phyloP scores from a whole-genome alignment of 2,888 invertebrate genomes.

The Drosophila tripunctata region DNA sequence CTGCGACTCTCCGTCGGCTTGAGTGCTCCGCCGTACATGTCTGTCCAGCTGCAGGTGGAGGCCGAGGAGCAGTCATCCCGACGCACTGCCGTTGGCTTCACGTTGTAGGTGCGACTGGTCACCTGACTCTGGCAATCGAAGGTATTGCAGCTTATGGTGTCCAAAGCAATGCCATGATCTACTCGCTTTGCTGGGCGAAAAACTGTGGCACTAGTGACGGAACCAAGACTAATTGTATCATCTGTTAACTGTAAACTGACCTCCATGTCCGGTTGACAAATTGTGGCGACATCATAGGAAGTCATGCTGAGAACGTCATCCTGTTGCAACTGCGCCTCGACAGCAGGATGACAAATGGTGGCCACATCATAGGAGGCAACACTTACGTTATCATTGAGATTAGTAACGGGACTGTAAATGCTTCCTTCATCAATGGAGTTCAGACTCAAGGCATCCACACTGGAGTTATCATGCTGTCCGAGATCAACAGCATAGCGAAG shows the following conservation, averaged over 20 bases:
- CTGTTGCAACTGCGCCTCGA: neutral
- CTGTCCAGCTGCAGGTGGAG: conserved; percentile 60
- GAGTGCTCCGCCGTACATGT: conserved; percentile 52
- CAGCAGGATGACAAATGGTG: neutral
- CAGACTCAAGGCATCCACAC: conserved; percentile 16
- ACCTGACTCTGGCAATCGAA: conserved; percentile 24
- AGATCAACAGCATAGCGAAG: neutral
- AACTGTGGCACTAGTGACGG: conserved; percentile 3
- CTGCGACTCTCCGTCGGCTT: conserved; percentile 55
- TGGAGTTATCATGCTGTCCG: neutral
- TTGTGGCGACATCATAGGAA: conserved; percentile 7
- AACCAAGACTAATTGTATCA: conserved; percentile 16
- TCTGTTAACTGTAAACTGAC: neutral
- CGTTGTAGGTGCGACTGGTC: conserved; percentile 52
- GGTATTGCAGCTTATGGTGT: neutral
- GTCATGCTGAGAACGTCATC: conserved; percentile 34
- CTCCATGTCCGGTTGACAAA: neutral
- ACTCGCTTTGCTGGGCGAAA: neutral
- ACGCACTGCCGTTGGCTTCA: conserved; percentile 28
- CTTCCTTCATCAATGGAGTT: conserved; percentile 27
- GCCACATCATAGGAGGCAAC: conserved; percentile 24
- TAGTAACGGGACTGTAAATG: conserved; percentile 5
- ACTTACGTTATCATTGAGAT: conserved; percentile 17
- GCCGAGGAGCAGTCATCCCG: conserved; percentile 44
- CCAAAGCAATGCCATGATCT: neutral